A percentile compares a stretch with the other conserved stretches of the same genome.
These are phyloP conservation scores for Lepus americanus DNA, from an alignment of 2,113 vertebrate species.

Conservation along the genomic window DNA sequence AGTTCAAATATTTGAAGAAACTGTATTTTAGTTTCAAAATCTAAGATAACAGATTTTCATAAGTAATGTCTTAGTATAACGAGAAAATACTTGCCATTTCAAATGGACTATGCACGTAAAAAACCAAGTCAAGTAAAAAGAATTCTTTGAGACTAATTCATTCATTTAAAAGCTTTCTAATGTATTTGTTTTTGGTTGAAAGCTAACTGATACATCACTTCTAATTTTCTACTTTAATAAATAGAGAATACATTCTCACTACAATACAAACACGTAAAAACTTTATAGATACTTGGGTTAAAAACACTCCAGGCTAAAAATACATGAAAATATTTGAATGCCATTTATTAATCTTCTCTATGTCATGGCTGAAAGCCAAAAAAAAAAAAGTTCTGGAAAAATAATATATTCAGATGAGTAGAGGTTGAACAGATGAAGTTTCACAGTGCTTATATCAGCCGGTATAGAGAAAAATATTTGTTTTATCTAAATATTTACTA, in stretches of 20 bases:
- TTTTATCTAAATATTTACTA: slow-evolving; percentile 58
- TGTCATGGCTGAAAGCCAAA: slow-evolving; percentile 2
- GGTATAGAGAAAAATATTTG: slow-evolving; percentile 59
- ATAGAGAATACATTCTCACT: neutral
- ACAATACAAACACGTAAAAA: neutral
- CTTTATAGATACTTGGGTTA: neutral
- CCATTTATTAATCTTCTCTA: slow-evolving; percentile 56
- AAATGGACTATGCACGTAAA: neutral
- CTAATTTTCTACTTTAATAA: slow-evolving; percentile 43
- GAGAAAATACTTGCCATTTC: slow-evolving; percentile 29
- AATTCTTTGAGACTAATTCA: slow-evolving; percentile 39
- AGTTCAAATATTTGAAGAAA: slow-evolving; percentile 37
- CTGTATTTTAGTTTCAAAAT: slow-evolving; percentile 34
- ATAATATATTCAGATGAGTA: slow-evolving; percentile 46
- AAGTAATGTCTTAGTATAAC: neutral
- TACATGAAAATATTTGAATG: slow-evolving; percentile 17
- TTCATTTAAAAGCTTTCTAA: neutral
- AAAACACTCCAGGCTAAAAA: neutral
- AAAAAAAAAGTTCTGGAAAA: slow-evolving; percentile 24
- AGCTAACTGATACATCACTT: slow-evolving; percentile 43
- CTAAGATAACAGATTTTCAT: slow-evolving; percentile 5
- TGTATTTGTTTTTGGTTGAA: slow-evolving; percentile 35
- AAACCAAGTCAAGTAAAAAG: neutral
- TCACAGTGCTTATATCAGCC: neutral
- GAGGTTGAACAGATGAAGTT: neutral